Percentiles rank a stretch among this genome's conserved stretches.
phyloP scores from a whole-genome alignment of 1,140 invertebrate genomes.

The Ooceraea biroi region DNA sequence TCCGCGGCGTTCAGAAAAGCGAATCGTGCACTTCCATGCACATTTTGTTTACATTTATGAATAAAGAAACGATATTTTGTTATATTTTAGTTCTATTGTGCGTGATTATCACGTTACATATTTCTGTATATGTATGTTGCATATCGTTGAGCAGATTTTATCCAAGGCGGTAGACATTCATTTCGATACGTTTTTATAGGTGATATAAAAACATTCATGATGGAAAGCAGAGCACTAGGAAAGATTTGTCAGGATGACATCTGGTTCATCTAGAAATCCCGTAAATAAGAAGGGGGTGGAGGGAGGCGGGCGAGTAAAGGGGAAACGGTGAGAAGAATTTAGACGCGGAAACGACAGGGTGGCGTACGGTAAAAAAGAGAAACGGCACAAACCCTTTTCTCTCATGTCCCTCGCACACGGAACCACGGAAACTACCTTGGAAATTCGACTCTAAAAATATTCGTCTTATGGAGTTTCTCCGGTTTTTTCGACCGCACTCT shows the following conservation, averaged over 20 bases:
- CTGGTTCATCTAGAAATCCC: conserved; percentile 50
- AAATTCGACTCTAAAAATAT: conserved; percentile 74
- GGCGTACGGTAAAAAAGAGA: conserved; percentile 16
- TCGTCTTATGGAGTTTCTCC: conserved; percentile 60
- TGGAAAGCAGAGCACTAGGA: conserved; percentile 35
- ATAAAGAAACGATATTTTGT: too few relatives aligned
- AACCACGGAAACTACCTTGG: conserved; percentile 71
- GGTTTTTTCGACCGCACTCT: conserved; percentile 44
- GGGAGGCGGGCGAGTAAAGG: too few relatives aligned
- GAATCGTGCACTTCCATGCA: too few relatives aligned
- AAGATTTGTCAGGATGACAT: conserved; percentile 53
- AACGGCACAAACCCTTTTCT: conserved; percentile 70
- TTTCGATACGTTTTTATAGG: background rate
- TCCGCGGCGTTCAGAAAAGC: too few relatives aligned
- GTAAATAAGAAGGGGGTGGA: conserved; percentile 60
- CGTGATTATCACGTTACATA: too few relatives aligned
- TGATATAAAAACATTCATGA: conserved; percentile 14
- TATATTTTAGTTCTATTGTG: too few relatives aligned
- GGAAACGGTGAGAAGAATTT: conserved; percentile 67
- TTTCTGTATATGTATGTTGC: too few relatives aligned
- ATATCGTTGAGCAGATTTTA: too few relatives aligned
- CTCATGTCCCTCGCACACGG: conserved; percentile 32
- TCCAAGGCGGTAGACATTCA: background rate
- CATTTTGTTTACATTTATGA: too few relatives aligned
- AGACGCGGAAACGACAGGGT: conserved; percentile 66